Evolutionary conservation across 2,888 invertebrate species (phyloP), one percentile per base, ranked within the genome.

Genomic region (Epistrophella euchroma): DNA sequence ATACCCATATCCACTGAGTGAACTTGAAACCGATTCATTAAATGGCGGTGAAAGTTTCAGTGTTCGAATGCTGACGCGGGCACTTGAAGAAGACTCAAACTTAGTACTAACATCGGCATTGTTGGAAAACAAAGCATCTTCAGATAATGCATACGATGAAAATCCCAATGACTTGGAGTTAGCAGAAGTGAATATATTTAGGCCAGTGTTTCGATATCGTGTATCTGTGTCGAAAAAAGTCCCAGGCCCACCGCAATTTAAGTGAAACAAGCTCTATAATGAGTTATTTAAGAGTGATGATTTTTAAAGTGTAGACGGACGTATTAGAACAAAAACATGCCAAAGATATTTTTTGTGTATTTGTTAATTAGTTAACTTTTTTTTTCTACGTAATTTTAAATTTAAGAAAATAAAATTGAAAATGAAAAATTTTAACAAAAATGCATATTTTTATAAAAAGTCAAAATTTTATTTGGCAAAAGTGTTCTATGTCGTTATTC

Each of bases 151-250:
- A 22, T 77, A 73, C 7, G 88, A 89, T 17, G 90, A 90, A 37
- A 88, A 88, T 10, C 88, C 76, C 2, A 90, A 90, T 76, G 91
- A 92, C 74, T 86, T 92, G 90, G 91, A 92, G 68, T 64, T 92
- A 32, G 91, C 92, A 0, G 92, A 92, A 85, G 89, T 92, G 0
- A 91, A 92, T 86, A 89, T 92, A 0, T 92, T 92, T 85, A 89
- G 92, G 4, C 92, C 92, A 15, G 88, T 92, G 0, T 92, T 92
- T 77, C 91, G 91, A 4, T 92, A 92, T 88, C 90, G 92, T 5
- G 89, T 90, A 4, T 89, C 91, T 28, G 88, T 90, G 78, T 88
- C 90, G 19, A 90, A 90, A 64, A 88, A 88, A 25, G 58, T 79
- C 22, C 78, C 60, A 43, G 25, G 58, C 0, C 80, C 76, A 10